These are phyloP conservation scores for Darevskia mixta DNA, from an alignment of 2,797 vertebrate species.

Conservation along the genomic window DNA sequence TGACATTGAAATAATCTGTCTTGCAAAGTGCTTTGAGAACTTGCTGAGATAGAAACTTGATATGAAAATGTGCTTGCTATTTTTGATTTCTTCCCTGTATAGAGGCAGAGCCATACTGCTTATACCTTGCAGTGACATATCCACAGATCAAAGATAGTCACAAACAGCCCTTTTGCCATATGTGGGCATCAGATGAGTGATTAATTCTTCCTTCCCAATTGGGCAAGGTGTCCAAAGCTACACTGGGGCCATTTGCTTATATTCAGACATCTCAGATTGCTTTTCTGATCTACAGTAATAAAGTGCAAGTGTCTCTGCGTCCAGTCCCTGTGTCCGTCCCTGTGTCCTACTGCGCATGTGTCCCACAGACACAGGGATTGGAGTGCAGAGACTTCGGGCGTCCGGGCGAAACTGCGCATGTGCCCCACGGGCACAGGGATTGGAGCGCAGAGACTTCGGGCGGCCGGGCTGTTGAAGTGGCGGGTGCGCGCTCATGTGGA, in stretches of 20 bases:
- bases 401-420: too few relatives aligned
- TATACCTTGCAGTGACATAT: not conserved
- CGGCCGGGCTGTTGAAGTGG: too few relatives aligned
- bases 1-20: constrained; percentile 1
- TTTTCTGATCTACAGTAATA: too few relatives aligned
- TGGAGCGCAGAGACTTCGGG: too few relatives aligned
- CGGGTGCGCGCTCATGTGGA: too few relatives aligned
- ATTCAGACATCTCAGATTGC: not conserved
- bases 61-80: not conserved
- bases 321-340: too few relatives aligned
- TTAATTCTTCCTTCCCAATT: not conserved
- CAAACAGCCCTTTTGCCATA: not conserved
- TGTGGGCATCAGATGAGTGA: not conserved
- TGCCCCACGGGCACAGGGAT: too few relatives aligned
- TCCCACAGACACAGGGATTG: too few relatives aligned
- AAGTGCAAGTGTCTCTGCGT: too few relatives aligned
- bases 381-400: too few relatives aligned
- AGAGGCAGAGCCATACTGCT: too few relatives aligned
- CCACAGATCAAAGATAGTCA: not conserved
- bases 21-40: constrained; percentile 39
- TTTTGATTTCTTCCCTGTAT: constrained; percentile 19
- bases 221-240: not conserved
- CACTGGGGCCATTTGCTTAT: not conserved
- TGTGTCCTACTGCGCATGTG: too few relatives aligned
- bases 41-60: constrained; percentile 12